A percentile compares a stretch with the other conserved stretches of the same genome.
phyloP scores from a whole-genome alignment of 1,140 invertebrate species.

The Drosophila chauvacae region DNA sequence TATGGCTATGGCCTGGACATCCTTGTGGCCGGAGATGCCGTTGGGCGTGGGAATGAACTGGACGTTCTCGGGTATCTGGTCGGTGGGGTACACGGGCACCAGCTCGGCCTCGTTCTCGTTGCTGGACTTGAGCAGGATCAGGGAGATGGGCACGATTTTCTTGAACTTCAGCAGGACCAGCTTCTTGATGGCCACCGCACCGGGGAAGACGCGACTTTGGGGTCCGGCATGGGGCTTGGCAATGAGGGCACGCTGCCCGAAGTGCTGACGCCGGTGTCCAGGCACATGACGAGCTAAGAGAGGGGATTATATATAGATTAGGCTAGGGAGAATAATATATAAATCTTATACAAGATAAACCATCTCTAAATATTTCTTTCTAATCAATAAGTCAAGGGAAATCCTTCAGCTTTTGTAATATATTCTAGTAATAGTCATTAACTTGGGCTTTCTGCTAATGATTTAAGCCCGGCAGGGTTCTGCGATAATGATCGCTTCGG shows the following conservation, averaged over 20 bases:
- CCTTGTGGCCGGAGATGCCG: conserved; percentile 79
- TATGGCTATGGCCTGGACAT: conserved; percentile 81
- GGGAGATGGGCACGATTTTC: conserved; percentile 78
- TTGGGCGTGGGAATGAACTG: conserved; percentile 82
- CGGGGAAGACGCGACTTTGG: conserved; percentile 75
- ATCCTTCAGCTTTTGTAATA: not conserved
- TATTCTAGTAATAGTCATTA: not conserved
- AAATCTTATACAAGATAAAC: too few species aligned
- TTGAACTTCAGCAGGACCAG: conserved; percentile 81
- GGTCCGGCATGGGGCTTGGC: conserved; percentile 54
- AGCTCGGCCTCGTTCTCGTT: conserved; percentile 80
- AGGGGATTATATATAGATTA: too few species aligned
- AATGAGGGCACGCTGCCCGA: conserved; percentile 54
- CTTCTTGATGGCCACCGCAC: conserved; percentile 80
- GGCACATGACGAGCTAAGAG: conserved; percentile 58
- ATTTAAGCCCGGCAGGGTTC: not conserved
- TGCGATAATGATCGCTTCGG: not conserved
- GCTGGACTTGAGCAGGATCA: conserved; percentile 75
- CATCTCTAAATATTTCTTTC: not conserved
- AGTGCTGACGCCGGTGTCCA: conserved; percentile 50
- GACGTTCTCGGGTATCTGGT: conserved; percentile 78
- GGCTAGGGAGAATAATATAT: not conserved
- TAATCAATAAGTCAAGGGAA: not conserved
- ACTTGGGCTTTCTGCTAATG: not conserved
- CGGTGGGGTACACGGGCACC: conserved; percentile 79